Percentiles rank a stretch among this genome's conserved stretches.
phyloP scores from a whole-genome alignment of 37 sponge, comb jelly and placozoan species.

The Axinella damicornis region DNA sequence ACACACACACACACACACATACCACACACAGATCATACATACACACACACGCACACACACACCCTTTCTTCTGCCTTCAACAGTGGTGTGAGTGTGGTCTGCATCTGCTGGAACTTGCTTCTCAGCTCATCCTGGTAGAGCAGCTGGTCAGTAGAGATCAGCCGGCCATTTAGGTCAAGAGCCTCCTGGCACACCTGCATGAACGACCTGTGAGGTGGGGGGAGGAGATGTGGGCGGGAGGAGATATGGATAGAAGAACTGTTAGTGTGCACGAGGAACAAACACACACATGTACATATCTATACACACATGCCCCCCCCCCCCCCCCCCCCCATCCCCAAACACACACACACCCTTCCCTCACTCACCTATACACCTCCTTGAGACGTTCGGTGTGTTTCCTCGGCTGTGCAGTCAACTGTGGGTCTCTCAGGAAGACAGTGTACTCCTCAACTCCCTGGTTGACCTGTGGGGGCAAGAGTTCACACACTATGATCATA shows the following conservation, averaged over 20 bases:
- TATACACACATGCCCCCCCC: too few species aligned
- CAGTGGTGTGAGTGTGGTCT: constrained; percentile 36
- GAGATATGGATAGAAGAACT: background rate
- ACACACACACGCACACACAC: background rate
- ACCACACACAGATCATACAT: background rate
- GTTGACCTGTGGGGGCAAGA: constrained; percentile 64
- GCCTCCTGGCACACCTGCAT: constrained; percentile 83
- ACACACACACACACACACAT: background rate
- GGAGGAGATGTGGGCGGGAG: background rate
- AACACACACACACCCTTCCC: too few species aligned
- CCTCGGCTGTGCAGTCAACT: constrained; percentile 7
- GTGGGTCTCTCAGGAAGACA: constrained; percentile 66
- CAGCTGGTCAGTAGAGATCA: constrained; percentile 70
- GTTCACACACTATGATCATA: too few species aligned
- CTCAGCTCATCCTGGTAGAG: constrained; percentile 74
- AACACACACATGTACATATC: too few species aligned
- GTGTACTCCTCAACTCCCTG: constrained; percentile 90
- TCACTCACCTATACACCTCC: constrained; percentile 79
- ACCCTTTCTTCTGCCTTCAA: background rate
- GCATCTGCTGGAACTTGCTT: constrained; percentile 61
- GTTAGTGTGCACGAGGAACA: too few species aligned
- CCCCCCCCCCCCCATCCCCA: too few species aligned
- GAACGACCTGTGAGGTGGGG: constrained; percentile 56
- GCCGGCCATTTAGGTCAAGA: constrained; percentile 76
- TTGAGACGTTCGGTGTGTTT: constrained; percentile 69